Evolutionary conservation across 2,113 vertebrate genomes (phyloP).

Genomic region (Nothoprocta perdicaria): DNA sequence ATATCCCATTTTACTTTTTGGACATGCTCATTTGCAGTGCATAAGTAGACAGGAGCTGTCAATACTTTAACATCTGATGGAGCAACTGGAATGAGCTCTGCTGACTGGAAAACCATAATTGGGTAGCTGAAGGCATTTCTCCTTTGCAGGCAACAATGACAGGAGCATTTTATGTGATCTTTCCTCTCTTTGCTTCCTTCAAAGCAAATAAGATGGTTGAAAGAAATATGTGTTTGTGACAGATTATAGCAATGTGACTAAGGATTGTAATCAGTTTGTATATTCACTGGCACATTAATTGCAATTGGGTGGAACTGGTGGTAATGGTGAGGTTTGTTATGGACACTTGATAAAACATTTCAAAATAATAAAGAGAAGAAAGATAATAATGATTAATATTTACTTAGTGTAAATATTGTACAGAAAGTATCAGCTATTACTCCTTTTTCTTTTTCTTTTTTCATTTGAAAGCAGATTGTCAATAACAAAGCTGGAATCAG

Average conservation of each 20-base stretch:
- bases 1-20: not conserved
- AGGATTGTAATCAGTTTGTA: not conserved
- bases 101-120: not conserved
- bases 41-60: constrained; percentile 1
- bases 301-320: not conserved
- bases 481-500: constrained; percentile 39
- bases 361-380: not conserved
- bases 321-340: not conserved
- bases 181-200: constrained; percentile 15
- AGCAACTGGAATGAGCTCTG: not conserved
- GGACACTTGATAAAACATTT: not conserved
- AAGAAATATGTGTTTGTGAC: constrained; percentile 1
- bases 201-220: constrained; percentile 27
- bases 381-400: not conserved
- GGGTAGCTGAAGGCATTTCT: constrained; percentile 24
- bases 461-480: constrained; percentile 51
- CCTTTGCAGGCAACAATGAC: not conserved
- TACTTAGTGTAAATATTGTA: not conserved
- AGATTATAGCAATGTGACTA: constrained; percentile 14
- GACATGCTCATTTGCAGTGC: not conserved
- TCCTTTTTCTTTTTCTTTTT: not conserved
- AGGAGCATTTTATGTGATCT: constrained; percentile 18
- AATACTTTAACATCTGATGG: not conserved
- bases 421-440: not conserved
- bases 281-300: not conserved